Percentiles rank a stretch among this genome's conserved stretches.
These are phyloP conservation scores for Phaonia tiefii DNA, from an alignment of 2,888 invertebrate genomes.

Conservation along the genomic window DNA sequence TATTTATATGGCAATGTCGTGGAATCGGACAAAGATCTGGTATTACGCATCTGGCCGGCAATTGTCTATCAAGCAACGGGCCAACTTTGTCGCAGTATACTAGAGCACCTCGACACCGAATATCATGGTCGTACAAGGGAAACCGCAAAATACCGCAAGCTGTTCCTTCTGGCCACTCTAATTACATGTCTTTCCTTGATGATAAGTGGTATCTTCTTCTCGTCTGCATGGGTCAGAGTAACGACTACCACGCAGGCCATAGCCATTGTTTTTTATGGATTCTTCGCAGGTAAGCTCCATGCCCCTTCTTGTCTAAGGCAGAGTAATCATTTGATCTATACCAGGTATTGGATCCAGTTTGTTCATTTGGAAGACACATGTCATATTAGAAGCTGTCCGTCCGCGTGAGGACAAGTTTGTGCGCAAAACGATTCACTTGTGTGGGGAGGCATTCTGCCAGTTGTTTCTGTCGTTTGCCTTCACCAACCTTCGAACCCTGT, in stretches of 20 bases:
- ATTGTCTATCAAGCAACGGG: constrained; percentile 79
- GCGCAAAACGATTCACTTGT: constrained; percentile 78
- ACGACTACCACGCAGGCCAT: constrained; percentile 78
- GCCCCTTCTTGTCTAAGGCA: neutral
- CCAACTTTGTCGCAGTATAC: constrained; percentile 78
- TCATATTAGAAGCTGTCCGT: constrained; percentile 79
- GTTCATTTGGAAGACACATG: constrained; percentile 78
- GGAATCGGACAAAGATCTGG: constrained; percentile 79
- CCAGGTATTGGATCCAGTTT: constrained; percentile 78
- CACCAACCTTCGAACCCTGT: constrained; percentile 79
- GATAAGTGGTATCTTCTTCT: constrained; percentile 78
- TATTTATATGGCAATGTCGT: constrained; percentile 80
- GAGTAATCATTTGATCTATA: constrained; percentile 11
- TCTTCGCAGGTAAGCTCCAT: constrained; percentile 75
- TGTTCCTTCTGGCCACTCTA: constrained; percentile 77
- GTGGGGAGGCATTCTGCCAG: constrained; percentile 80
- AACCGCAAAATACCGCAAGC: constrained; percentile 75
- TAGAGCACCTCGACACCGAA: constrained; percentile 78
- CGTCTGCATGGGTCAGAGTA: constrained; percentile 79
- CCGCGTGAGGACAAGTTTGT: constrained; percentile 80
- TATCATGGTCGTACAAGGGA: constrained; percentile 76
- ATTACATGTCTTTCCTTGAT: constrained; percentile 77
- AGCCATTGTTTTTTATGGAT: constrained; percentile 79
- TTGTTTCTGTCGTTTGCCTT: constrained; percentile 79
- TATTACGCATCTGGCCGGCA: constrained; percentile 79